These are phyloP conservation scores for Mastacembelus armatus DNA, from an alignment of 2,797 vertebrate species.

Conservation along the genomic window DNA sequence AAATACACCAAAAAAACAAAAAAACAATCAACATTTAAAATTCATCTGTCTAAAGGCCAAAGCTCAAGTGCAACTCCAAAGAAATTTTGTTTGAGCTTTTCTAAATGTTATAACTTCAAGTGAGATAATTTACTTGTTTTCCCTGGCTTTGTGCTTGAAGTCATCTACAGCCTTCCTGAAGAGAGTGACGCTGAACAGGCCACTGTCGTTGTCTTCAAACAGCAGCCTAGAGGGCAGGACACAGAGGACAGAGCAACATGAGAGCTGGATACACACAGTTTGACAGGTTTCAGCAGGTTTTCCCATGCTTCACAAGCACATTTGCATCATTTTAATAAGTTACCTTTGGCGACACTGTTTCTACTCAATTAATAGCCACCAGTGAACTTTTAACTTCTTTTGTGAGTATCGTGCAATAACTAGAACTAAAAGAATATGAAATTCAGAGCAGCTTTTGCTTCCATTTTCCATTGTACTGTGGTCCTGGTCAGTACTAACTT, in stretches of 20 bases:
- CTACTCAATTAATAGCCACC: too few species aligned
- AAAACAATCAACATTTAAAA: too few species aligned
- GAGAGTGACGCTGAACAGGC: constrained; percentile 94
- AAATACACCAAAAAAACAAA: constrained; percentile 2
- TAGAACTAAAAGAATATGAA: background rate
- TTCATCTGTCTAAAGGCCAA: background rate
- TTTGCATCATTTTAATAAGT: background rate
- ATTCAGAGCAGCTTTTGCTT: background rate
- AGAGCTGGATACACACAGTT: background rate
- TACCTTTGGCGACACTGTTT: too few species aligned
- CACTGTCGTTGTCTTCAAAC: constrained; percentile 95
- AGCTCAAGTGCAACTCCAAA: background rate
- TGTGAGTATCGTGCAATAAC: too few species aligned
- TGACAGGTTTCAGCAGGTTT: background rate
- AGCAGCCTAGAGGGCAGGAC: constrained; percentile 86
- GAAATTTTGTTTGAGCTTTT: background rate
- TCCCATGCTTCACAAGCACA: too few species aligned
- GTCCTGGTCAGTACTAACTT: too few species aligned
- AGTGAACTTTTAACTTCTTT: background rate
- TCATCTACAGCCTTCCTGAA: constrained; percentile 97
- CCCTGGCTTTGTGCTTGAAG: constrained; percentile 97
- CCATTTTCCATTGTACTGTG: background rate
- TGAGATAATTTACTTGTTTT: constrained; percentile 90
- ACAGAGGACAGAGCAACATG: background rate
- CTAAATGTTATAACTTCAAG: too few species aligned